Evolutionary conservation across 2,113 vertebrate genomes (phyloP).

Genomic region (Notothenia coriiceps): DNA sequence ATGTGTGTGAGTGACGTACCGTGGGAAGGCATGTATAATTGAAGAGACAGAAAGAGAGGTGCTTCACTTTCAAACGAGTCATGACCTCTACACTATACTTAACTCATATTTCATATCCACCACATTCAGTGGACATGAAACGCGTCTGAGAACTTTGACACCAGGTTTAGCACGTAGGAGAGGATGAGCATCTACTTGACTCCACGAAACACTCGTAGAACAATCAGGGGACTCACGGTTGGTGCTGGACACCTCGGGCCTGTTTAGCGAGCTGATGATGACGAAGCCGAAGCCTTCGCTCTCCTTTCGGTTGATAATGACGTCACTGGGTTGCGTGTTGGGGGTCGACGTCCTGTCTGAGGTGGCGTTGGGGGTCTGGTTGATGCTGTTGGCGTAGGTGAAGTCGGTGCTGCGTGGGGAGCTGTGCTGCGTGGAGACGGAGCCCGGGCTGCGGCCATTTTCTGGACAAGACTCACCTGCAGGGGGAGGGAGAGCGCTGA

Average conservation of each 20-base stretch:
- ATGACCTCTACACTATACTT: constrained; percentile 41
- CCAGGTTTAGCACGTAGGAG: constrained; percentile 2
- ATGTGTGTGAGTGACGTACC: constrained; percentile 63
- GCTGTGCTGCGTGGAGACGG: constrained; percentile 95
- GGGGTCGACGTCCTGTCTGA: constrained; percentile 85
- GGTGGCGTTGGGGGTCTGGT: constrained; percentile 60
- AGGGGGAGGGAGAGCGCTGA: constrained; percentile 44
- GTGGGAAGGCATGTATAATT: constrained; percentile 73
- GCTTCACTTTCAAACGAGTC: constrained; percentile 61
- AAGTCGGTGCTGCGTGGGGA: constrained; percentile 93
- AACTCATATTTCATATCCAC: constrained; percentile 24
- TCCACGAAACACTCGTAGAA: constrained; percentile 1
- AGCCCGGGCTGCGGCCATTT: constrained; percentile 95
- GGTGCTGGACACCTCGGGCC: constrained; percentile 89
- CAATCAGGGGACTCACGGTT: constrained; percentile 86
- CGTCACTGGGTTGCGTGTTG: constrained; percentile 90
- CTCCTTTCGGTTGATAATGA: constrained; percentile 96
- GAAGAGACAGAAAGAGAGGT: constrained; percentile 54
- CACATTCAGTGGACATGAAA: constrained; percentile 1
- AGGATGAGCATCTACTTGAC: constrained; percentile 29
- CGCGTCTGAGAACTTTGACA: constrained; percentile 11
- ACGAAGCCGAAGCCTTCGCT: constrained; percentile 98
- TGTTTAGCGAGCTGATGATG: constrained; percentile 98
- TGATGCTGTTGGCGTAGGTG: constrained; percentile 87
- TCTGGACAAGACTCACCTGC: constrained; percentile 93